Percentiles rank a stretch among this genome's conserved stretches.
phyloP scores from a whole-genome alignment of 2,797 vertebrate species.

The Pseudochromis fuscus region DNA sequence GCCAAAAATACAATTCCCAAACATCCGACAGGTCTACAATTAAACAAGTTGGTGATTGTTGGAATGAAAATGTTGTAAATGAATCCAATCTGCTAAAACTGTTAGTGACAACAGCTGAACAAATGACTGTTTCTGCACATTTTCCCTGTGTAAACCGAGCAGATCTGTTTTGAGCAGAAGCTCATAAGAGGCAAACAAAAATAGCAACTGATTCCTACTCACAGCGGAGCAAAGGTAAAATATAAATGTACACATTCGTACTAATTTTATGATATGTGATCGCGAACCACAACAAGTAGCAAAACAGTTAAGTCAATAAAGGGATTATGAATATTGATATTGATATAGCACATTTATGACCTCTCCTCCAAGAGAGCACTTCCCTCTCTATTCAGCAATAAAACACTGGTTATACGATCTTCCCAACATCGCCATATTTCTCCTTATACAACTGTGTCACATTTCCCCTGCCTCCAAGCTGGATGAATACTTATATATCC shows the following conservation, averaged over 20 bases:
- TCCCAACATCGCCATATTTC: constrained; percentile 77
- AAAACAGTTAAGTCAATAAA: constrained; percentile 77
- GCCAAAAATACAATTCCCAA: constrained; percentile 60
- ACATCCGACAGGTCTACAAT: constrained; percentile 61
- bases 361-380: constrained; percentile 63
- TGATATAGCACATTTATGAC: constrained; percentile 72
- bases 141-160: constrained; percentile 42
- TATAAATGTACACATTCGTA: constrained; percentile 26
- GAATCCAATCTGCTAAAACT: constrained; percentile 63
- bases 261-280: constrained; percentile 58
- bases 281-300: constrained; percentile 63
- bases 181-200: constrained; percentile 39
- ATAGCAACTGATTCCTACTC: constrained; percentile 39
- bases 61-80: constrained; percentile 65
- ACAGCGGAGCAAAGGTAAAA: constrained; percentile 24
- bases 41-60: constrained; percentile 57
- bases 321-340: constrained; percentile 72
- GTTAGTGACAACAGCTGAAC: constrained; percentile 64
- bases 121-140: constrained; percentile 49
- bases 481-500: constrained; percentile 75
- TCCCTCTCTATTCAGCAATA: constrained; percentile 68
- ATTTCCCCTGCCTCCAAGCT: constrained; percentile 68
- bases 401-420: constrained; percentile 77
- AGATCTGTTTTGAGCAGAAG: constrained; percentile 29
- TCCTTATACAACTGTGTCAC: constrained; percentile 80